These are phyloP conservation scores for Typhlomys cinereus DNA, from an alignment of 2,113 vertebrate species.

Conservation along the genomic window DNA sequence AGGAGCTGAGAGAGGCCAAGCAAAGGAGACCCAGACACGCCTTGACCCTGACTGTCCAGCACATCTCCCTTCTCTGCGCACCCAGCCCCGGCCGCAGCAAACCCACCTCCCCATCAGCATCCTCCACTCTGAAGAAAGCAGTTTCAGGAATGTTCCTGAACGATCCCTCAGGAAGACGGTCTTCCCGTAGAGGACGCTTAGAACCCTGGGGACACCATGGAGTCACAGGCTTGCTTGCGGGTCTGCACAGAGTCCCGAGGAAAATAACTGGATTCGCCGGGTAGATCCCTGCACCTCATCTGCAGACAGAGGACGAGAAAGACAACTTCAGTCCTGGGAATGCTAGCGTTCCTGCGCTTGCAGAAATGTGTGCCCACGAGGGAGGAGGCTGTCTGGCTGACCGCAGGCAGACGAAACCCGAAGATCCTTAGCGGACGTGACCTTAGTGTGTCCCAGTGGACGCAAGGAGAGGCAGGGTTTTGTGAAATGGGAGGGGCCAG, in stretches of 20 bases:
- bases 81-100: not conserved
- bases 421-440: not conserved
- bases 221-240: not conserved
- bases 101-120: too few relatives aligned
- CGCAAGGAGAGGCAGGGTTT: not conserved
- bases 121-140: too few relatives aligned
- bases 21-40: too few relatives aligned
- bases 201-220: not conserved
- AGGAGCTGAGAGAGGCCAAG: accelerated
- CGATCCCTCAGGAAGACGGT: too few relatives aligned
- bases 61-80: not conserved
- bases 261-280: not conserved
- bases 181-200: not conserved
- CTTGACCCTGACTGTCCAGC: accelerated
- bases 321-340: not conserved
- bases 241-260: not conserved
- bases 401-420: not conserved
- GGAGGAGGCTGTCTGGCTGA: not conserved
- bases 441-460: not conserved
- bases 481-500: not conserved
- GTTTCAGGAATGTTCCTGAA: not conserved
- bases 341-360: not conserved
- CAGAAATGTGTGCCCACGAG: not conserved
- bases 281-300: not conserved
- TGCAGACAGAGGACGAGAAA: not conserved